phyloP scores from a whole-genome alignment of 2,113 vertebrate species.

The Ictidomys tridecemlineatus region DNA sequence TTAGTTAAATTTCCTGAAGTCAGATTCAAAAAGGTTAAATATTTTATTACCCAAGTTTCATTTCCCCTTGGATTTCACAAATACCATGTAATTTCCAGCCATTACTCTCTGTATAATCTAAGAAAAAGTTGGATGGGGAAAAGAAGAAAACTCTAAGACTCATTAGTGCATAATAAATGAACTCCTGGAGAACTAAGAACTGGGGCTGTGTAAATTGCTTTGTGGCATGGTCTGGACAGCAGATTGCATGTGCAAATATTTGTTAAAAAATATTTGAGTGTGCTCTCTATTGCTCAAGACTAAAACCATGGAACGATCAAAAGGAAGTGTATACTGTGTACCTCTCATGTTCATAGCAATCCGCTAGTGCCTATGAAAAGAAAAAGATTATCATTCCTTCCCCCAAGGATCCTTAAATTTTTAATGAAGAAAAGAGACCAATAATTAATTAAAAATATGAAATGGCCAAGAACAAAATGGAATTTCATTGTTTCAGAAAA shows the following conservation, averaged over 20 bases:
- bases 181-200: background rate
- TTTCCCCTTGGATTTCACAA: slow-evolving; percentile 38
- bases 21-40: background rate
- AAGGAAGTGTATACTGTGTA: background rate
- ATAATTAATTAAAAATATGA: slow-evolving; percentile 13
- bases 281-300: background rate
- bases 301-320: background rate
- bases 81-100: background rate
- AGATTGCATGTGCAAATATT: background rate
- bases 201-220: background rate
- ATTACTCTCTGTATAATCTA: background rate
- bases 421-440: slow-evolving; percentile 23
- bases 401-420: background rate
- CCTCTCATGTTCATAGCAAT: background rate
- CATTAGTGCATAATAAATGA: background rate
- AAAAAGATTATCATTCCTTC: background rate
- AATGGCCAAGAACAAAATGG: background rate
- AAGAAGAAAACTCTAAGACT: background rate
- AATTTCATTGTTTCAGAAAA: slow-evolving; percentile 44
- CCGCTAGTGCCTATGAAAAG: background rate
- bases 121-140: background rate
- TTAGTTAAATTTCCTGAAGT: background rate
- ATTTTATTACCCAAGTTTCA: slow-evolving; percentile 14
- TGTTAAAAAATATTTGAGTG: background rate
- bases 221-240: background rate